Evolutionary conservation across 2,888 invertebrate species (phyloP), one percentile per base, ranked within the genome.

Genomic region (Chrysopilus asiliformis): DNA sequence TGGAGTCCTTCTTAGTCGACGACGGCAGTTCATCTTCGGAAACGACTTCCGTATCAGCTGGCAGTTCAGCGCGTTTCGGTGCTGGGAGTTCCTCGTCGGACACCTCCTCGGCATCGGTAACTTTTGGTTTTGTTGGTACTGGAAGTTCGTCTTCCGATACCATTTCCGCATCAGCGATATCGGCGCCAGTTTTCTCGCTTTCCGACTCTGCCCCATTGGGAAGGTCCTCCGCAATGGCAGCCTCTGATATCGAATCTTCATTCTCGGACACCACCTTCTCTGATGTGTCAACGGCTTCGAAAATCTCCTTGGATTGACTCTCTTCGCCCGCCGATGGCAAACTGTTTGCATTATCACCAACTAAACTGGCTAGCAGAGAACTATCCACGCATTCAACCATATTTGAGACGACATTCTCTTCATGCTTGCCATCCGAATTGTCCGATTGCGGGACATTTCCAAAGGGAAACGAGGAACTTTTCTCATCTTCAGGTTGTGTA

Each of bases 91-190:
- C 80, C 55, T 80, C 81, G 25, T 80, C 79, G 3, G 80, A 80
- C 0, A 81, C 80, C 61, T 80, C 83, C 57, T 85, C 85, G 3
- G 84, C 82, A 67, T 85, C 84, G 43, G 81, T 79, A 26, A 83
- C 75, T 64, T 81, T 81, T 6, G 77, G 79, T 45, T 79, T 76
- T 49, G 33, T 15, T 18, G 27, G 16, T 12, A 67, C 68, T 1
- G 83, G 83, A 18, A 84, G 54, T 58, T 85, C 85, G 60, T 86
- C 85, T 58, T 85, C 85, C 1, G 84, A 85, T 27, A 86, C 82
- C 38, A 81, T 79, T 65, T 86, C 86, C 2, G 84, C 82, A 55
- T 85, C 84, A n/a, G n/a, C n/a, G 32, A 80, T 79, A 47, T 81
- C 80, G 39, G 35, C 39, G 16, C 25, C 27, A 4, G 42, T 42